Evolutionary conservation across 2,888 invertebrate genomes (phyloP).

Genomic region (Pheosia tremula): DNA sequence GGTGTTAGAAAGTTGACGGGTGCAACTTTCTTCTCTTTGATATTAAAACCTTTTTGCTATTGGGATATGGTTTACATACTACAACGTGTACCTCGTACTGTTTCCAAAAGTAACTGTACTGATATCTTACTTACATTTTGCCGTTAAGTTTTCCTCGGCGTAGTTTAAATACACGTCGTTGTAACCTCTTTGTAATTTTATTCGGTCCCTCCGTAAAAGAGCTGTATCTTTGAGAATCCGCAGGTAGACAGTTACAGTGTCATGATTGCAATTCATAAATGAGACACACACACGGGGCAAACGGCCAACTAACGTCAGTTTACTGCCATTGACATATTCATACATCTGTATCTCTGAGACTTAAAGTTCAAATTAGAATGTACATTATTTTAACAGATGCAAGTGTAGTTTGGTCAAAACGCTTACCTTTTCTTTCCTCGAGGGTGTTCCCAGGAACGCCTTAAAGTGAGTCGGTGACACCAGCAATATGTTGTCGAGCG

Average conservation of each 20-base stretch:
- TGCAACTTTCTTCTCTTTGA: too few relatives aligned
- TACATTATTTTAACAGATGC: neutral
- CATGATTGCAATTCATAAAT: slow-evolving; percentile 25
- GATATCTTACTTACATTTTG: too few relatives aligned
- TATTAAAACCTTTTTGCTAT: too few relatives aligned
- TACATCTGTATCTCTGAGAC: neutral
- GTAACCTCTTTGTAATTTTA: neutral
- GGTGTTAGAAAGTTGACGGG: too few relatives aligned
- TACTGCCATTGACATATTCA: neutral
- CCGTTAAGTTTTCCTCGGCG: too few relatives aligned
- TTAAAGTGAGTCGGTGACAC: slow-evolving; percentile 33
- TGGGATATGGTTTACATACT: too few relatives aligned
- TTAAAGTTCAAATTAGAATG: slow-evolving; percentile 7
- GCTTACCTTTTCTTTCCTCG: slow-evolving; percentile 22
- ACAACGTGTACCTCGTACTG: too few relatives aligned
- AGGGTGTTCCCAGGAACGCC: slow-evolving; percentile 25
- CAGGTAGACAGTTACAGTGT: neutral
- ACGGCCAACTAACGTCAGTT: slow-evolving; percentile 9
- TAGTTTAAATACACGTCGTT: too few relatives aligned
- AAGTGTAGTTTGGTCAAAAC: slow-evolving; percentile 8
- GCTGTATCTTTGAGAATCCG: neutral
- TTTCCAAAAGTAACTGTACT: too few relatives aligned
- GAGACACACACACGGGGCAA: slow-evolving; percentile 12
- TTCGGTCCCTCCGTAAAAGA: neutral
- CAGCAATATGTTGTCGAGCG: slow-evolving; percentile 22